Conservation (phyloP, 2,113 vertebrate genomes). For the Eurypyga helias region DNA sequence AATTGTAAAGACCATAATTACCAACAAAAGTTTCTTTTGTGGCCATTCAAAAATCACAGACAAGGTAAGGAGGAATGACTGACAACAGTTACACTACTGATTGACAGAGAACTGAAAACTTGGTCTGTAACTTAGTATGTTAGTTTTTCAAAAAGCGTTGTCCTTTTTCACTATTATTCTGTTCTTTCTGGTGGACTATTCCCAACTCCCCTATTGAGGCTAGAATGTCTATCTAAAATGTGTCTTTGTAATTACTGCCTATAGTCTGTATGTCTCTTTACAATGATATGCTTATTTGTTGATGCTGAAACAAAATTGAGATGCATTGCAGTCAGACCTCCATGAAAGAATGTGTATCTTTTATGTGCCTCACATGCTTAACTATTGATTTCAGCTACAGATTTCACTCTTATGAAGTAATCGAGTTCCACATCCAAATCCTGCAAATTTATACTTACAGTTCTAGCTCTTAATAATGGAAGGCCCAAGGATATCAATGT, state of each 20-base stretch:
- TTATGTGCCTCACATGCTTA: conserved; percentile 1
- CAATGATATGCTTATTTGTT: conserved; percentile 50
- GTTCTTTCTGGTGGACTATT: conserved; percentile 32
- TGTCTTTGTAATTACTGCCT: conserved; percentile 50
- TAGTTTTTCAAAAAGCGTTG: conserved; percentile 44
- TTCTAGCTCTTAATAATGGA: conserved; percentile 42
- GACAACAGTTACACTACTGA: conserved; percentile 46
- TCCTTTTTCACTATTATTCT: conserved; percentile 42
- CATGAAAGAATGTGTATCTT: conserved; percentile 30
- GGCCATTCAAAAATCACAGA: conserved; percentile 52
- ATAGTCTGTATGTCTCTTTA: not conserved
- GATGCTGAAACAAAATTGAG: not conserved
- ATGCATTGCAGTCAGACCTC: conserved; percentile 48
- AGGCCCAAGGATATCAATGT: conserved; percentile 44
- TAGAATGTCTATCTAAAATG: conserved; percentile 36
- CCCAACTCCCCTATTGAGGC: conserved; percentile 4
- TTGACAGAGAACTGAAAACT: conserved; percentile 49
- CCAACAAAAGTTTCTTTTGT: conserved; percentile 55
- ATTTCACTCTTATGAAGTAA: conserved; percentile 39
- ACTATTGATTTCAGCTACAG: conserved; percentile 38
- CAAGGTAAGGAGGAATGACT: conserved; percentile 32
- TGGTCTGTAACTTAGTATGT: conserved; percentile 32
- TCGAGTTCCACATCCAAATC: conserved; percentile 22
- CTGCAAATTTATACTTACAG: not conserved
- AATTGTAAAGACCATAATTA: conserved; percentile 34